phyloP scores from a whole-genome alignment of 1,140 invertebrate genomes.

The Dinoponera quadriceps region DNA sequence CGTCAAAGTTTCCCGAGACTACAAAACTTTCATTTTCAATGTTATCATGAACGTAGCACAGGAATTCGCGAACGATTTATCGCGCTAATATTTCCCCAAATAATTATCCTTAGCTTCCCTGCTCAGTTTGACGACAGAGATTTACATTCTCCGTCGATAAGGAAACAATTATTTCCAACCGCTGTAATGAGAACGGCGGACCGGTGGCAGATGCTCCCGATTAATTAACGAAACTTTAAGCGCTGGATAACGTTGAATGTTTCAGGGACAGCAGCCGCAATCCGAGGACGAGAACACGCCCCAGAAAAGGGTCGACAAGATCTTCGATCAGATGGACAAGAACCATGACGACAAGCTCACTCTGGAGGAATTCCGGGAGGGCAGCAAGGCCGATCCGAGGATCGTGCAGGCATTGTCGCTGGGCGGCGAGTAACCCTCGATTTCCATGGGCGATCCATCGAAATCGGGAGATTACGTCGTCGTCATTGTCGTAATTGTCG shows the following conservation, averaged over 20 bases:
- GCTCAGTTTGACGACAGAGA: background rate
- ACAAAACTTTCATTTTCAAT: conserved; percentile 18
- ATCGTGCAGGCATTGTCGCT: conserved; percentile 98
- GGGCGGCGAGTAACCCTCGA: conserved; percentile 88
- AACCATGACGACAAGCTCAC: conserved; percentile 99
- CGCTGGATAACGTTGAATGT: conserved; percentile 46
- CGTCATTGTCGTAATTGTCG: conserved; percentile 28
- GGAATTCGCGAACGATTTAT: background rate
- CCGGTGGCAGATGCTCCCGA: background rate
- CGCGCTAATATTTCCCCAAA: background rate
- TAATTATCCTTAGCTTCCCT: background rate
- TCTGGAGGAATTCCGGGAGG: conserved; percentile 99
- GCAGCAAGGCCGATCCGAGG: conserved; percentile 98
- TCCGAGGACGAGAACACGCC: conserved; percentile 98
- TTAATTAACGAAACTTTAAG: conserved; percentile 5
- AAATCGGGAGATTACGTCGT: conserved; percentile 23
- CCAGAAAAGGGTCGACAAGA: conserved; percentile 98
- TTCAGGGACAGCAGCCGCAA: conserved; percentile 94
- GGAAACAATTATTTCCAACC: background rate
- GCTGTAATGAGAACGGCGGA: background rate
- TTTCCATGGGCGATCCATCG: conserved; percentile 33
- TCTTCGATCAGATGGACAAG: conserved; percentile 99
- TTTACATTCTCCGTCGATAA: background rate
- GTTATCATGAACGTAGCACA: background rate
- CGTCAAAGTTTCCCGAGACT: background rate